Evolutionary conservation across 2,888 invertebrate species (phyloP).

Genomic region (Hartigia nigra): DNA sequence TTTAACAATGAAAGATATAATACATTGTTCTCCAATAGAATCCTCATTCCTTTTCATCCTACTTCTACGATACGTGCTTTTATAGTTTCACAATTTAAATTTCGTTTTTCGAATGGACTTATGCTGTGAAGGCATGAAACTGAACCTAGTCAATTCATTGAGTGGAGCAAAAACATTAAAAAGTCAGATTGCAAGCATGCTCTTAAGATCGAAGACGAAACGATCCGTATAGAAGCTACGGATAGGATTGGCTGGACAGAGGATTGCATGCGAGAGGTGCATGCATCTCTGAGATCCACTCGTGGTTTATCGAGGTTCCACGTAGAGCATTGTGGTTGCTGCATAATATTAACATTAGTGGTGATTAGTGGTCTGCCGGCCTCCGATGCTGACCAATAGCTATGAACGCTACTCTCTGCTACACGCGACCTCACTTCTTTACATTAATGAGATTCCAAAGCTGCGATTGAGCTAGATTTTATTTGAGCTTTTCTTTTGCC

Average conservation of each 20-base stretch:
- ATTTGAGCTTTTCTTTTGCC: not conserved
- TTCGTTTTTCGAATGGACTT: not conserved
- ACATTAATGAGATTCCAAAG: slow-evolving; percentile 56
- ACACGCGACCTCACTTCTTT: slow-evolving; percentile 49
- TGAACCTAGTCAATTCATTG: not conserved
- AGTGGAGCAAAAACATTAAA: not conserved
- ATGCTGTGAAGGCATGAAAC: not conserved
- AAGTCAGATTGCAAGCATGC: not conserved
- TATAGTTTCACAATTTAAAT: not conserved
- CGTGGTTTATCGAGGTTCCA: slow-evolving; percentile 56
- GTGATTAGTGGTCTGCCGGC: slow-evolving; percentile 61
- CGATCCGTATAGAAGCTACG: not conserved
- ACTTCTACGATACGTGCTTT: not conserved
- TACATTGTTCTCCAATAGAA: not conserved
- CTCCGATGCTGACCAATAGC: slow-evolving; percentile 48
- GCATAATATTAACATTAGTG: slow-evolving; percentile 64
- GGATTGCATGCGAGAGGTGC: slow-evolving; percentile 57
- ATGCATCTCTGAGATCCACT: slow-evolving; percentile 53
- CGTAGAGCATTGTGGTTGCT: slow-evolving; percentile 59
- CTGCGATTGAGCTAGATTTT: slow-evolving; percentile 8
- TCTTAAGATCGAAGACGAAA: not conserved
- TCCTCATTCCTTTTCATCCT: not conserved
- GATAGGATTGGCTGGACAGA: slow-evolving; percentile 29
- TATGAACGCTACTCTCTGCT: slow-evolving; percentile 43
- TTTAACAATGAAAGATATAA: not conserved